Evolutionary conservation across 2,888 invertebrate genomes (phyloP).

Genomic region (Eilema caniola): DNA sequence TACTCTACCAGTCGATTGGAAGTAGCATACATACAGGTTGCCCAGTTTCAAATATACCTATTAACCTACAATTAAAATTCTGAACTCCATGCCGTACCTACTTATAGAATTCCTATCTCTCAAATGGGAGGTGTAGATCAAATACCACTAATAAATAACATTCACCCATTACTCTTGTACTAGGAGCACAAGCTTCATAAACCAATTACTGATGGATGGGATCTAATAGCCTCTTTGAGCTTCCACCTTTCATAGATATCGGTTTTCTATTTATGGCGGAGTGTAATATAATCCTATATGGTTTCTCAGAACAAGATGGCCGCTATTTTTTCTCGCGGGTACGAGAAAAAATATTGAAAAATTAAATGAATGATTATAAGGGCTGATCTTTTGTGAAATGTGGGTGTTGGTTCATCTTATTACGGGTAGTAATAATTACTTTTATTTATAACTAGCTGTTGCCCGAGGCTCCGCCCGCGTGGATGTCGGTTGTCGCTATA

Average conservation of each 20-base stretch:
- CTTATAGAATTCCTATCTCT: neutral
- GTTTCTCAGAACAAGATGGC: neutral
- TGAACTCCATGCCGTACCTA: neutral
- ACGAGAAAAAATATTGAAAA: no score
- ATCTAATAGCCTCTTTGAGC: conserved; percentile 8
- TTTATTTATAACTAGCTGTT: no score
- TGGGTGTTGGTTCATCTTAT: no score
- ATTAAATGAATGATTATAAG: neutral
- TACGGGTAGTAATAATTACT: no score
- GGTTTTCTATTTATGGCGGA: neutral
- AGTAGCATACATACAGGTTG: neutral
- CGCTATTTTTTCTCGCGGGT: neutral
- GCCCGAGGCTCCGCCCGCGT: no score
- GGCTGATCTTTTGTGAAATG: no score
- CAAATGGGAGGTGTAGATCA: conserved; percentile 6
- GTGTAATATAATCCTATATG: neutral
- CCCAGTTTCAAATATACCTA: neutral
- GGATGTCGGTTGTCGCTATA: no score
- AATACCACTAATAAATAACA: conserved; percentile 5
- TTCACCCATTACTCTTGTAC: neutral
- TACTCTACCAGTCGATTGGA: neutral
- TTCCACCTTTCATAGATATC: neutral
- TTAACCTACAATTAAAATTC: neutral
- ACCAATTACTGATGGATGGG: conserved; percentile 6
- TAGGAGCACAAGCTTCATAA: neutral